Conservation (phyloP, 2,113 vertebrate species). For the Tragelaphus imberbis region DNA sequence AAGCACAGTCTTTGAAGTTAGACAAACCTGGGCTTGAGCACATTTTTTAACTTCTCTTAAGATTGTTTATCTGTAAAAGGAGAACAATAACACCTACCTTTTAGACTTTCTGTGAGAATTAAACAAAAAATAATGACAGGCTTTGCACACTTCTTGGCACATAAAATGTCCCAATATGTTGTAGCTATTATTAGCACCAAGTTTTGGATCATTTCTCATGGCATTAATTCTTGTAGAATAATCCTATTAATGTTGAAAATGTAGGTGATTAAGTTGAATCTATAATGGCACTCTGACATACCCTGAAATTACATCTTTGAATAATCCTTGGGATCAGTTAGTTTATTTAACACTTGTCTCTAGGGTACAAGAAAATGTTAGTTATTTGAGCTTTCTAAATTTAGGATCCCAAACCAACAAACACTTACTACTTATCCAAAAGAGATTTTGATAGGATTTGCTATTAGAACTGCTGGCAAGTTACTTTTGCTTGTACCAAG, state of each 20-base stretch:
- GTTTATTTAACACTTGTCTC: constrained; percentile 48
- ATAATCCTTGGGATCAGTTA: constrained; percentile 35
- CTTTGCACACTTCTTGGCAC: not conserved
- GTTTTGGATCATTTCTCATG: constrained; percentile 8
- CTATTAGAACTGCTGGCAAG: not conserved
- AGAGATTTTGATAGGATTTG: constrained; percentile 35
- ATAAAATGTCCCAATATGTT: not conserved
- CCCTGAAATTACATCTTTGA: constrained; percentile 35
- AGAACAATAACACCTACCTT: not conserved
- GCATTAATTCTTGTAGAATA: not conserved
- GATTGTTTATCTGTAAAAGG: not conserved
- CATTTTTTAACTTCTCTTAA: not conserved
- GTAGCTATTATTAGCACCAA: not conserved
- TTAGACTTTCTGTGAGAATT: not conserved
- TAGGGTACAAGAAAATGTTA: constrained; percentile 45
- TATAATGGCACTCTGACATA: constrained; percentile 16
- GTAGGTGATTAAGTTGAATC: constrained; percentile 2
- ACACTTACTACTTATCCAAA: constrained; percentile 43
- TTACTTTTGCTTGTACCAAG: constrained; percentile 1
- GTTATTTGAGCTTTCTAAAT: constrained; percentile 56
- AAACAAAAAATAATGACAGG: not conserved
- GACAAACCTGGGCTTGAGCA: not conserved
- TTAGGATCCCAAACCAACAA: constrained; percentile 50
- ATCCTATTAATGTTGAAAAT: constrained; percentile 29
- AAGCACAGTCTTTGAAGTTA: not conserved